Evolutionary conservation across 2,888 invertebrate genomes (phyloP).

Genomic region (Troides aeacus): DNA sequence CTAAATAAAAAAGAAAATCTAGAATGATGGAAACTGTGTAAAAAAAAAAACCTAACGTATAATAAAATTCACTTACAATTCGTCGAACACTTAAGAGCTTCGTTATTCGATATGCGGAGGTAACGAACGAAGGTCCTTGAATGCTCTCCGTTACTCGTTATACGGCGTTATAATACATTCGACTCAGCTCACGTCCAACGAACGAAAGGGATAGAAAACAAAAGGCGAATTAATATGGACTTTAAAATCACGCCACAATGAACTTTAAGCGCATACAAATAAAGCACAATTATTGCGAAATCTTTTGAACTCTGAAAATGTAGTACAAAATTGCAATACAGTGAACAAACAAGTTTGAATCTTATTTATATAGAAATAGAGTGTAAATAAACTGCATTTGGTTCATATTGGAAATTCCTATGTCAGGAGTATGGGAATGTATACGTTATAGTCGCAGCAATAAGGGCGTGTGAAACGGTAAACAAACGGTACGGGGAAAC

Average conservation of each 20-base stretch:
- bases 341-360: slow-evolving; percentile 5
- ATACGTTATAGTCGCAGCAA: background rate
- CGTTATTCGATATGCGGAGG: background rate
- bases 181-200: slow-evolving; percentile 4
- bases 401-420: background rate
- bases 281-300: slow-evolving; percentile 2
- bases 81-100: too few relatives aligned
- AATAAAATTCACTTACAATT: too few relatives aligned
- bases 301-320: background rate
- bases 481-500: background rate
- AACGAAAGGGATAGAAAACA: slow-evolving; percentile 10
- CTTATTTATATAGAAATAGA: background rate
- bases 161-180: slow-evolving; percentile 28
- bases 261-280: background rate
- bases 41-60: too few relatives aligned
- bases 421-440: background rate
- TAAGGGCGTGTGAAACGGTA: background rate
- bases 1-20: too few relatives aligned
- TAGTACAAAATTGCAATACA: too few relatives aligned
- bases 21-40: too few relatives aligned
- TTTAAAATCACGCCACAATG: slow-evolving; percentile 9
- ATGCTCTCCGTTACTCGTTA: slow-evolving; percentile 28
- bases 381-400: background rate
- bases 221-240: background rate
- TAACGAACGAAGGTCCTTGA: slow-evolving; percentile 25